These are phyloP conservation scores for Lasioglossum calceatum DNA, from an alignment of 2,888 invertebrate species.

Conservation along the genomic window DNA sequence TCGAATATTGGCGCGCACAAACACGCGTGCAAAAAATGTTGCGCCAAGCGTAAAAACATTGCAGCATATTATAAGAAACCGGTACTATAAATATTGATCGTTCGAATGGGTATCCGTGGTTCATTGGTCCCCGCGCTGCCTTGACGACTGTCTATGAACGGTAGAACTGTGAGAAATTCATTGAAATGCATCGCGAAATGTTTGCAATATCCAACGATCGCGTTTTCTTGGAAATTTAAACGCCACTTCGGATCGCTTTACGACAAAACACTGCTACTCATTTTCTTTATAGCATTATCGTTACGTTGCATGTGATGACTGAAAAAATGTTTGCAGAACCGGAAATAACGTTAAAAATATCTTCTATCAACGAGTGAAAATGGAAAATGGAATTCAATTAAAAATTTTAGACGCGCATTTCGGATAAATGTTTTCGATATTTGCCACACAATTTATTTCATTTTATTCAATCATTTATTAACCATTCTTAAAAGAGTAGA, in stretches of 20 bases:
- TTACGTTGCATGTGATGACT: not conserved
- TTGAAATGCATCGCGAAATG: slow-evolving; percentile 43
- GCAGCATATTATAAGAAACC: slow-evolving; percentile 44
- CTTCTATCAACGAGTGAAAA: no score
- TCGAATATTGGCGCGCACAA: slow-evolving; percentile 23
- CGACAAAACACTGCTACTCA: not conserved
- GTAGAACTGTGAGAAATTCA: slow-evolving; percentile 59
- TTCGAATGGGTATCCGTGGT: slow-evolving; percentile 28
- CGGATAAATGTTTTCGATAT: no score
- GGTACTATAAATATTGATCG: slow-evolving; percentile 62
- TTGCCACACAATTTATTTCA: no score
- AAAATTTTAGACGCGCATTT: no score
- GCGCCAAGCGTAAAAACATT: slow-evolving; percentile 15
- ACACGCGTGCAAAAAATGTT: slow-evolving; percentile 43
- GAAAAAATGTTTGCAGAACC: no score
- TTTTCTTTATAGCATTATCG: not conserved
- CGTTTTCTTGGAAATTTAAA: slow-evolving; percentile 20
- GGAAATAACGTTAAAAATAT: no score
- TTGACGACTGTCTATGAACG: slow-evolving; percentile 36
- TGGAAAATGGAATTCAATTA: no score
- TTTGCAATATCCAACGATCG: slow-evolving; percentile 41
- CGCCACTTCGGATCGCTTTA: not conserved
- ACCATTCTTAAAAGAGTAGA: no score
- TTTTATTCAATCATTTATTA: no score
- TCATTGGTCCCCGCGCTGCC: slow-evolving; percentile 40